phyloP scores from a whole-genome alignment of 2,113 vertebrate genomes.

The Scopus umbretta region DNA sequence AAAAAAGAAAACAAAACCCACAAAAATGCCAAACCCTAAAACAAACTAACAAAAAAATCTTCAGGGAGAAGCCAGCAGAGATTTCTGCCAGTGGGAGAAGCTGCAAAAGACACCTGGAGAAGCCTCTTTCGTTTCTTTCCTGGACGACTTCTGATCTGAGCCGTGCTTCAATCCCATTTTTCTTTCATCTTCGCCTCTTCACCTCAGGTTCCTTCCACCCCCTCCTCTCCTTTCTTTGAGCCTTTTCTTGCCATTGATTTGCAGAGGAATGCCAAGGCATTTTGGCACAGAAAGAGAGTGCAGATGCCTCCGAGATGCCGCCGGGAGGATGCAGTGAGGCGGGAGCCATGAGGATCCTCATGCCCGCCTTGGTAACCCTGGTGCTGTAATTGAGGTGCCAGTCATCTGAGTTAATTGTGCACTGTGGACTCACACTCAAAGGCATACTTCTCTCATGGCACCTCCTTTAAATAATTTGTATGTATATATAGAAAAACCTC shows the following conservation, averaged over 20 bases:
- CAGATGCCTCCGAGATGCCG: neutral
- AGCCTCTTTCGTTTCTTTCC: neutral
- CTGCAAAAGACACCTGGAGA: neutral
- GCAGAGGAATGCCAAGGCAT: neutral
- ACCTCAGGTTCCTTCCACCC: neutral
- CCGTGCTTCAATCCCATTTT: neutral
- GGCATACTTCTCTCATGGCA: neutral
- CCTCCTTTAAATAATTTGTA: constrained; percentile 4
- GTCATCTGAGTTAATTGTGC: neutral
- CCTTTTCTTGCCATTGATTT: constrained; percentile 26
- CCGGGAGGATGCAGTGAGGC: neutral
- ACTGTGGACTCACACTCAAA: neutral
- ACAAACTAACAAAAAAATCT: neutral
- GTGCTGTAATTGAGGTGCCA: neutral
- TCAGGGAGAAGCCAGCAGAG: neutral
- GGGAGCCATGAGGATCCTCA: neutral
- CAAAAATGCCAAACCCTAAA: neutral
- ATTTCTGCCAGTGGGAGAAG: neutral
- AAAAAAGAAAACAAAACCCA: fast-evolving
- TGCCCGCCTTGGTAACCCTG: neutral
- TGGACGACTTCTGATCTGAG: neutral
- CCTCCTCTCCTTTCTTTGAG: neutral
- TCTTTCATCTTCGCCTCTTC: constrained; percentile 16
- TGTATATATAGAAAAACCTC: neutral
- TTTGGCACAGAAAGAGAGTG: neutral